Conservation (phyloP, 2,113 vertebrate genomes). For the Agapornis roseicollis region DNA sequence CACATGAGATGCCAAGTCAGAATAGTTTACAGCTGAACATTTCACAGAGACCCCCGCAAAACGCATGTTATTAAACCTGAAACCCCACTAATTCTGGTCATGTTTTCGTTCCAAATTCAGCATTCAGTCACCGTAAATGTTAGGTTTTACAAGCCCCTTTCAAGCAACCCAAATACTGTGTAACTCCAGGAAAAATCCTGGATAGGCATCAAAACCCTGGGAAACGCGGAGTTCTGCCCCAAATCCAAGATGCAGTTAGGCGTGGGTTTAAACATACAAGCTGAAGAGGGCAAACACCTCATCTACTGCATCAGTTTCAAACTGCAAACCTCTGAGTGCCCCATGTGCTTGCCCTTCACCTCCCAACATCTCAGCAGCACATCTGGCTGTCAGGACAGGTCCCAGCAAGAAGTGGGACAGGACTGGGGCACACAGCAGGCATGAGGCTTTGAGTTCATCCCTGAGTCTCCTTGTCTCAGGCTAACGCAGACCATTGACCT, state of each 20-base stretch:
- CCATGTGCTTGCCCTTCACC: neutral
- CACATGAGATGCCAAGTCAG: neutral
- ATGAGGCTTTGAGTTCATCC: accelerated
- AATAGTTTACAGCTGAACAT: neutral
- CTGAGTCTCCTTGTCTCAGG: neutral
- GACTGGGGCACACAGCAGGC: accelerated
- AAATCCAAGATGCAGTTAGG: neutral
- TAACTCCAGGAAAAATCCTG: neutral
- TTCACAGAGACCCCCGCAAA: neutral
- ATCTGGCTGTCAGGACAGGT: neutral
- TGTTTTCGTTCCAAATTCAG: constrained; percentile 15
- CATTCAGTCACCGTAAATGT: neutral
- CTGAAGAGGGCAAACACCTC: neutral
- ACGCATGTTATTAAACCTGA: neutral
- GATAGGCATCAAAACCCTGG: neutral
- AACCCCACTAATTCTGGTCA: neutral
- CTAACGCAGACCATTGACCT: neutral
- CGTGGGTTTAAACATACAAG: neutral
- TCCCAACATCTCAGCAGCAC: neutral
- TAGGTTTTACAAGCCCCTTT: constrained; percentile 14
- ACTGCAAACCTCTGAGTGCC: neutral
- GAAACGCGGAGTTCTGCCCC: neutral
- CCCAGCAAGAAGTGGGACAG: neutral
- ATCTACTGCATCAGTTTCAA: neutral
- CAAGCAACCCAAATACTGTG: neutral